Percentiles rank a stretch among this genome's conserved stretches.
phyloP scores from a whole-genome alignment of 1,140 invertebrate species.

The Heliothis virescens region DNA sequence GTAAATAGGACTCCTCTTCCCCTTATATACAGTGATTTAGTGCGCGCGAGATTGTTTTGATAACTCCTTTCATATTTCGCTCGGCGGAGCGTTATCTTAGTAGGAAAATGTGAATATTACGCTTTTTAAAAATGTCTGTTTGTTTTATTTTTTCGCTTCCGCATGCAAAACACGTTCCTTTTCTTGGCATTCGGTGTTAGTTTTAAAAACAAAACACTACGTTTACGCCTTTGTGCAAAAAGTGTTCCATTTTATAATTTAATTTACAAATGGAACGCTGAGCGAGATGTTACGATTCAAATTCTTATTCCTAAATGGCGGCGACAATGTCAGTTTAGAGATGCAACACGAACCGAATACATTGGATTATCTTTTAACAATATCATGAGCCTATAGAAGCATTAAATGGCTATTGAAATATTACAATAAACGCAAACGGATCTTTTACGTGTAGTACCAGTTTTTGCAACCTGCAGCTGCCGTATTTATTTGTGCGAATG shows the following conservation, averaged over 20 bases:
- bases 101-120: slow-evolving; percentile 73
- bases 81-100: slow-evolving; percentile 82
- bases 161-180: slow-evolving; percentile 39
- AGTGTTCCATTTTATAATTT: slow-evolving; percentile 43
- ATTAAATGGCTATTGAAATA: slow-evolving; percentile 18
- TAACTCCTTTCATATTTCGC: slow-evolving; percentile 84
- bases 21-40: slow-evolving; percentile 85
- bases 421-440: slow-evolving; percentile 4
- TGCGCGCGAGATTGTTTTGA: slow-evolving; percentile 83
- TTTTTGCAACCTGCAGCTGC: slow-evolving; percentile 48
- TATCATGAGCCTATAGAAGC: background rate
- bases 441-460: slow-evolving; percentile 10
- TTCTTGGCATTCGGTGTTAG: slow-evolving; percentile 51
- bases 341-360: background rate
- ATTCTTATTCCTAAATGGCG: slow-evolving; percentile 21
- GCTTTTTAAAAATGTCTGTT: slow-evolving; percentile 49
- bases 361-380: slow-evolving; percentile 1
- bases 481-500: slow-evolving; percentile 40
- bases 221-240: slow-evolving; percentile 36
- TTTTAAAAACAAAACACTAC: slow-evolving; percentile 38
- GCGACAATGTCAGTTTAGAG: background rate
- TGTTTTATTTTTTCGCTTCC: slow-evolving; percentile 34
- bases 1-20: slow-evolving; percentile 84
- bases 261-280: slow-evolving; percentile 40
- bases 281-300: background rate